Percentiles rank a stretch among this genome's conserved stretches.
Evolutionary conservation across 2,113 vertebrate genomes (phyloP).

Genomic region (Channa maculata): DNA sequence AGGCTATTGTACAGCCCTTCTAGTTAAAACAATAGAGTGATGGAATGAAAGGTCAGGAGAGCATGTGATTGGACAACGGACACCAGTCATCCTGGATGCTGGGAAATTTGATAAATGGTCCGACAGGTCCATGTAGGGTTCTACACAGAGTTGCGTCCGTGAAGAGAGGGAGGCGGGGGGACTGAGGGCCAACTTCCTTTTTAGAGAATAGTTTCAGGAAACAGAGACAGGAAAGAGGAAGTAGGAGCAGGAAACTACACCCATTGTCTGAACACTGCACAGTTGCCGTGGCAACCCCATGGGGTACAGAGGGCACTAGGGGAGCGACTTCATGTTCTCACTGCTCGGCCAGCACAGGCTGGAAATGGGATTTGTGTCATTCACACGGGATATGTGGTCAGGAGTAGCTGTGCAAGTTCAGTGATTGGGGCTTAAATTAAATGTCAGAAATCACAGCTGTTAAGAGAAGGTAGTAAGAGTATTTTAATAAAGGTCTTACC

Average conservation of each 20-base stretch:
- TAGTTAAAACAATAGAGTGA: conserved; percentile 69
- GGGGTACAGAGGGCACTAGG: conserved; percentile 41
- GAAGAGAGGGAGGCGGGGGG: conserved; percentile 21
- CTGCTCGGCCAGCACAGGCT: conserved; percentile 25
- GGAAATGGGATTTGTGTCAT: conserved; percentile 43
- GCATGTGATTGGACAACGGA: conserved; percentile 65
- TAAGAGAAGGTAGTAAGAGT: neutral
- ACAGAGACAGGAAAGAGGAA: conserved; percentile 83
- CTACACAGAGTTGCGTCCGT: conserved; percentile 46
- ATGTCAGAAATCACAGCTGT: neutral
- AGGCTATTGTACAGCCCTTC: conserved; percentile 61
- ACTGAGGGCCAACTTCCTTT: conserved; percentile 67
- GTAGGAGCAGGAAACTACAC: conserved; percentile 80
- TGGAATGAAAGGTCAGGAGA: conserved; percentile 66
- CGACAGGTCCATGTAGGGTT: conserved; percentile 61
- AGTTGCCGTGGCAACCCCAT: conserved; percentile 65
- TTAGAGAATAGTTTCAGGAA: conserved; percentile 77
- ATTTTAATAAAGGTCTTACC: conserved; percentile 64
- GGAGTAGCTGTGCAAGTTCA: neutral
- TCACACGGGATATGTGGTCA: conserved; percentile 10
- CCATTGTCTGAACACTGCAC: conserved; percentile 74
- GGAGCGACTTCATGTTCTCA: conserved; percentile 52
- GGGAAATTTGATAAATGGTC: conserved; percentile 75
- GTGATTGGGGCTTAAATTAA: conserved; percentile 3
- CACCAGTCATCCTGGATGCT: conserved; percentile 68